A percentile compares a stretch with the other conserved stretches of the same genome.
These are phyloP conservation scores for Ginglymostoma cirratum DNA, from an alignment of 2,113 vertebrate genomes.

Conservation along the genomic window DNA sequence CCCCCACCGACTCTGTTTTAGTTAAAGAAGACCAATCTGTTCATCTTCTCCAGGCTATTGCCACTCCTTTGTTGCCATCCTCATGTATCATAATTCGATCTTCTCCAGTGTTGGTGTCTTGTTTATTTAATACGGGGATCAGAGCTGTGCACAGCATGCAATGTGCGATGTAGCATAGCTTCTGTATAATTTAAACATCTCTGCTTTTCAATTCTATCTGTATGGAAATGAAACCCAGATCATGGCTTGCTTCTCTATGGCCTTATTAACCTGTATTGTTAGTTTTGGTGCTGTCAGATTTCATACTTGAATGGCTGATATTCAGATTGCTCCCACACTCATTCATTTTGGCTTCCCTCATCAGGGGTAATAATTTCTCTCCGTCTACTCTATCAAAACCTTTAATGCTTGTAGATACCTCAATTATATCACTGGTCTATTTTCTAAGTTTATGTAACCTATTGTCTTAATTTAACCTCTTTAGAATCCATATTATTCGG, in stretches of 20 bases:
- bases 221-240: not conserved
- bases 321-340: not conserved
- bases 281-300: not conserved
- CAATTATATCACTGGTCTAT: not conserved
- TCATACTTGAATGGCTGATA: not conserved
- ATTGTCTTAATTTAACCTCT: not conserved
- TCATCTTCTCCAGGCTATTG: too few species aligned
- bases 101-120: too few species aligned
- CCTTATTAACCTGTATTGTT: too few species aligned
- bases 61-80: too few species aligned
- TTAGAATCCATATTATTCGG: not conserved
- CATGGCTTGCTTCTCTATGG: not conserved
- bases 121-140: too few species aligned
- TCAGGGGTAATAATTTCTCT: not conserved
- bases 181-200: too few species aligned
- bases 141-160: too few species aligned
- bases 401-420: not conserved
- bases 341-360: not conserved
- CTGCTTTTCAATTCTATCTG: too few species aligned
- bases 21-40: too few species aligned
- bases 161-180: too few species aligned
- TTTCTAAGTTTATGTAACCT: not conserved
- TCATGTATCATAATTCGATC: too few species aligned
- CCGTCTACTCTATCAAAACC: not conserved
- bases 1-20: too few species aligned